These are phyloP conservation scores for Drosophila triauraria DNA, from an alignment of 1,140 invertebrate species.

Conservation along the genomic window DNA sequence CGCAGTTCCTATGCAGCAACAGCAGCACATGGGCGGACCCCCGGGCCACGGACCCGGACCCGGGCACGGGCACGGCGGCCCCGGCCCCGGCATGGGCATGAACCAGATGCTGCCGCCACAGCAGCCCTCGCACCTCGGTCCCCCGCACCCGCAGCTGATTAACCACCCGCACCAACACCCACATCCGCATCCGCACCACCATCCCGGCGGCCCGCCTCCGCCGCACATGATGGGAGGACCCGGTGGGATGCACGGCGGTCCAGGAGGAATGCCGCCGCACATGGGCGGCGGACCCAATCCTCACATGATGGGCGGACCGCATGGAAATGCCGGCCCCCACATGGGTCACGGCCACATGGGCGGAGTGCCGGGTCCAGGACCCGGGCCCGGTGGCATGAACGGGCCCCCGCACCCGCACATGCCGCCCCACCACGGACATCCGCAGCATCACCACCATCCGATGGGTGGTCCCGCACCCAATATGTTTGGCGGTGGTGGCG, in stretches of 20 bases:
- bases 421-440: constrained; percentile 64
- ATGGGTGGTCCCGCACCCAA: constrained; percentile 52
- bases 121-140: constrained; percentile 71
- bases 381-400: constrained; percentile 70
- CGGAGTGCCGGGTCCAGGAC: constrained; percentile 69
- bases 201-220: constrained; percentile 71
- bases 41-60: constrained; percentile 60
- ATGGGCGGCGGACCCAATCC: constrained; percentile 72
- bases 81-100: constrained; percentile 73
- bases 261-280: constrained; percentile 70
- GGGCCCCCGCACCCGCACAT: constrained; percentile 68
- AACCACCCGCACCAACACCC: constrained; percentile 66
- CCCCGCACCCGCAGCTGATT: constrained; percentile 73
- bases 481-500: constrained; percentile 43
- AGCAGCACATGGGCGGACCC: constrained; percentile 71
- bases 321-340: constrained; percentile 67
- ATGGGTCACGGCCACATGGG: constrained; percentile 81
- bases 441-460: constrained; percentile 71
- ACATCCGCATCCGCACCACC: constrained; percentile 56
- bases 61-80: constrained; percentile 36
- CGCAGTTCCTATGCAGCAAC: constrained; percentile 81
- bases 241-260: constrained; percentile 67
- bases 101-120: constrained; percentile 83
- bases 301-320: constrained; percentile 74
- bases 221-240: constrained; percentile 71